These are phyloP conservation scores for Ptychobarbus kaznakovi DNA, from an alignment of 2,797 vertebrate species.

Conservation along the genomic window DNA sequence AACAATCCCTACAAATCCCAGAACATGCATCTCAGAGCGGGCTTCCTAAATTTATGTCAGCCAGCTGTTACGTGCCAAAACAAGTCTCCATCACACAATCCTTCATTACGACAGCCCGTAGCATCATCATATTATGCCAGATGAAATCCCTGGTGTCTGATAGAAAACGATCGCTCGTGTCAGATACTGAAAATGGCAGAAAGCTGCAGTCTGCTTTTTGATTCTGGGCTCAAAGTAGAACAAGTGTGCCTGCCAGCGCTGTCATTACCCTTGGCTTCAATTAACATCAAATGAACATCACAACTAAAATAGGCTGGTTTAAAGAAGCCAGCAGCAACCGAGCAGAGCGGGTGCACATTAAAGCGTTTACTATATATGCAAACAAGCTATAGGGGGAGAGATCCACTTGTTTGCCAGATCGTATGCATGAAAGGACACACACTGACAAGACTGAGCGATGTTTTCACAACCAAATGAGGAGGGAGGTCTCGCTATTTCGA, in stretches of 20 bases:
- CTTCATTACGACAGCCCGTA: slow-evolving; percentile 22
- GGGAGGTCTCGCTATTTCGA: background rate
- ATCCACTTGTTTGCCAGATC: slow-evolving; percentile 8
- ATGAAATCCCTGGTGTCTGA: slow-evolving; percentile 21
- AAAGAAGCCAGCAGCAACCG: slow-evolving; percentile 14
- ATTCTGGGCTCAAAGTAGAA: slow-evolving; percentile 35
- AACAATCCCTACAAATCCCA: background rate
- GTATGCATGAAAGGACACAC: slow-evolving; percentile 2
- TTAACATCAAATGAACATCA: slow-evolving; percentile 50
- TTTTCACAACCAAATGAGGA: slow-evolving; percentile 23
- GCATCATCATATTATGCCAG: slow-evolving; percentile 37
- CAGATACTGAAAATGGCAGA: slow-evolving; percentile 18
- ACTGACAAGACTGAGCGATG: slow-evolving; percentile 9
- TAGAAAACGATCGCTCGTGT: slow-evolving; percentile 14
- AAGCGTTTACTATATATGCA: background rate
- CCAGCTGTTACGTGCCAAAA: slow-evolving; percentile 43
- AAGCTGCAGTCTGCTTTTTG: slow-evolving; percentile 24
- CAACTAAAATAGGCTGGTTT: slow-evolving; percentile 43
- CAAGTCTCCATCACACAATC: slow-evolving; percentile 19
- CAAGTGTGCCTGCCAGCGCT: slow-evolving; percentile 35
- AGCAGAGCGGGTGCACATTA: background rate
- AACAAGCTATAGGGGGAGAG: background rate
- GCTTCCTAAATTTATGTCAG: slow-evolving; percentile 36
- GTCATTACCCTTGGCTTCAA: slow-evolving; percentile 49
- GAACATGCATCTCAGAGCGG: background rate